These are phyloP conservation scores for Corydoras sp. DNA, from an alignment of 2,113 vertebrate species.

Conservation along the genomic window DNA sequence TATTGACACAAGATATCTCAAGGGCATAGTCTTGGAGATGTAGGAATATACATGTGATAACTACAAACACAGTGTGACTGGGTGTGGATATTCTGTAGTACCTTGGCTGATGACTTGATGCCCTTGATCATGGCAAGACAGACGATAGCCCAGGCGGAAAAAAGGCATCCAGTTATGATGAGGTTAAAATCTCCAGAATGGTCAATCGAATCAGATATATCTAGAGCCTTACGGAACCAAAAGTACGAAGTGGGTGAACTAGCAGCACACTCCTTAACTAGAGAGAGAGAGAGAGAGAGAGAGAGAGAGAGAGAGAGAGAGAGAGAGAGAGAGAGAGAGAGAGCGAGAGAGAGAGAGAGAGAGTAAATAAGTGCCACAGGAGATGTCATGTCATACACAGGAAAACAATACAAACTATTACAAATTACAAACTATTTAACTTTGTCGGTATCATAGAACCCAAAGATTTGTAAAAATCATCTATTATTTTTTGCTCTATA, in stretches of 20 bases:
- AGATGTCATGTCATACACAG: too few species aligned
- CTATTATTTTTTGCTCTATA: too few species aligned
- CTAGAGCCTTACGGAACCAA: slow-evolving; percentile 78
- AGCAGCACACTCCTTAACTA: slow-evolving; percentile 67
- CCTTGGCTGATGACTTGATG: slow-evolving; percentile 75
- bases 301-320: background rate
- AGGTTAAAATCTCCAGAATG: slow-evolving; percentile 62
- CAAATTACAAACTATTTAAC: too few species aligned
- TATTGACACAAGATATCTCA: slow-evolving; percentile 7
- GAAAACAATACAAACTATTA: too few species aligned
- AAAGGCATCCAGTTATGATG: slow-evolving; percentile 64
- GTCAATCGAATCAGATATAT: slow-evolving; percentile 70
- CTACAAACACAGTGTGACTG: background rate
- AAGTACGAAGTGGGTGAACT: slow-evolving; percentile 74
- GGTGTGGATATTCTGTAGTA: slow-evolving; percentile 33
- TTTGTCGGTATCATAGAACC: too few species aligned
- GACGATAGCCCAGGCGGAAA: slow-evolving; percentile 70
- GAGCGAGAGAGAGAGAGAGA: slow-evolving; percentile 20
- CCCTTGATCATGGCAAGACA: slow-evolving; percentile 72
- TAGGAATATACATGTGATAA: background rate
- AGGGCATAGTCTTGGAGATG: background rate
- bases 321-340: slow-evolving; percentile 18
- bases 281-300: slow-evolving; percentile 22
- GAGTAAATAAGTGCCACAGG: background rate
- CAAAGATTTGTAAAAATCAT: too few species aligned